These are phyloP conservation scores for Bufotes viridis DNA, from an alignment of 2,797 vertebrate genomes.

Conservation along the genomic window DNA sequence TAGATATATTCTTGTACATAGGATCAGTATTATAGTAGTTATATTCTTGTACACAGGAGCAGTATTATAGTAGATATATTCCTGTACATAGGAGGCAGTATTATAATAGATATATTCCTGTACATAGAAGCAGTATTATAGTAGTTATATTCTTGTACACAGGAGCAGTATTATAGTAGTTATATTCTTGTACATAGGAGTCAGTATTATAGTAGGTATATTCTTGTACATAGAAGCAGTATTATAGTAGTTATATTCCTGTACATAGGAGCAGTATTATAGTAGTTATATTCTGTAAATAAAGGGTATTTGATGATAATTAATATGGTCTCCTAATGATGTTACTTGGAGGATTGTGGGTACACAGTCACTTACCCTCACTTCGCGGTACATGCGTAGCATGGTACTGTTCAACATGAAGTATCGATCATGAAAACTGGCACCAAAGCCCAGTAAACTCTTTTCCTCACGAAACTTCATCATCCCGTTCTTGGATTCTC, in stretches of 20 bases:
- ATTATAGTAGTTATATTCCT: too few species aligned
- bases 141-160: constrained; percentile 3
- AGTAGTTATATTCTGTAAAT: too few species aligned
- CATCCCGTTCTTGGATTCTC: constrained; percentile 87
- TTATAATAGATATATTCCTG: not conserved
- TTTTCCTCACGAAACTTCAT: constrained; percentile 92
- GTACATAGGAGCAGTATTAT: not conserved
- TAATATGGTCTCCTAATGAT: too few species aligned
- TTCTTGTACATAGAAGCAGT: not conserved
- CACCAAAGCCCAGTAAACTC: constrained; percentile 81
- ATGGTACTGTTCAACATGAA: constrained; percentile 87
- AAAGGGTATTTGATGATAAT: too few species aligned
- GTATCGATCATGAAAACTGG: constrained; percentile 88
- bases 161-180: not conserved
- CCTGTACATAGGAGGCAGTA: too few species aligned
- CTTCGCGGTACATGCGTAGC: constrained; percentile 91
- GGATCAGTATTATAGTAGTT: too few species aligned
- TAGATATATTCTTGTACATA: too few species aligned
- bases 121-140: not conserved
- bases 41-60: too few species aligned
- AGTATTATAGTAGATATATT: too few species aligned
- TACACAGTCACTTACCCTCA: constrained; percentile 79
- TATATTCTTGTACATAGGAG: not conserved
- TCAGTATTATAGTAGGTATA: constrained; percentile 8
- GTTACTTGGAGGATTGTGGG: not conserved